Evolutionary conservation across 2,888 invertebrate species (phyloP).

Genomic region (Fabriciana adippe): DNA sequence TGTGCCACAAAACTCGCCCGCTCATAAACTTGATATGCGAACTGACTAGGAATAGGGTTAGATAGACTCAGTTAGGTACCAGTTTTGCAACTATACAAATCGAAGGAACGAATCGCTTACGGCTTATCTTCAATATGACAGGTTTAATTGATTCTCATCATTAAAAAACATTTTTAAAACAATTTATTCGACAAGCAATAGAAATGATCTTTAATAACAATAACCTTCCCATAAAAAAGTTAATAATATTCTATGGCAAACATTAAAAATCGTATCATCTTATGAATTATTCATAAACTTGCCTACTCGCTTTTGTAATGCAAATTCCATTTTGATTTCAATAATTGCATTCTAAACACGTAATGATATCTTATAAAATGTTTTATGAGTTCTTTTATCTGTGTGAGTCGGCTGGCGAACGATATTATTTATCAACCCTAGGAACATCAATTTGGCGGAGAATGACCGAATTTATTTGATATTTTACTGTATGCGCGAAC

Average conservation of each 20-base stretch:
- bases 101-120: not conserved
- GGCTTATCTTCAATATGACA: not conserved
- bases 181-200: not conserved
- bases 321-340: slow-evolving; percentile 62
- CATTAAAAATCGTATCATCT: slow-evolving; percentile 37
- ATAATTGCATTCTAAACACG: slow-evolving; percentile 63
- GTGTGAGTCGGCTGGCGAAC: slow-evolving; percentile 22
- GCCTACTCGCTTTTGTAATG: slow-evolving; percentile 51
- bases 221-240: slow-evolving; percentile 3
- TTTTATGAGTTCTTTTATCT: slow-evolving; percentile 42
- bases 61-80: slow-evolving; percentile 41
- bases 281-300: slow-evolving; percentile 39
- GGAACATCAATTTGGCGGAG: slow-evolving; percentile 32
- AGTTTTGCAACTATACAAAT: slow-evolving; percentile 17
- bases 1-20: slow-evolving; percentile 62
- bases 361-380: slow-evolving; percentile 50
- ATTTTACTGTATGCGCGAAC: slow-evolving; percentile 46
- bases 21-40: slow-evolving; percentile 61
- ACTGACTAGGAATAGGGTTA: slow-evolving; percentile 44
- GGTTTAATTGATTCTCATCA: not conserved
- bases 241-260: slow-evolving; percentile 20
- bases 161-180: not conserved
- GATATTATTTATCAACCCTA: slow-evolving; percentile 39
- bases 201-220: not conserved
- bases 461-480: slow-evolving; percentile 45